Percentiles rank a stretch among this genome's conserved stretches.
These are phyloP conservation scores for Cheilosia impressa DNA, from an alignment of 2,888 invertebrate species.

Conservation along the genomic window DNA sequence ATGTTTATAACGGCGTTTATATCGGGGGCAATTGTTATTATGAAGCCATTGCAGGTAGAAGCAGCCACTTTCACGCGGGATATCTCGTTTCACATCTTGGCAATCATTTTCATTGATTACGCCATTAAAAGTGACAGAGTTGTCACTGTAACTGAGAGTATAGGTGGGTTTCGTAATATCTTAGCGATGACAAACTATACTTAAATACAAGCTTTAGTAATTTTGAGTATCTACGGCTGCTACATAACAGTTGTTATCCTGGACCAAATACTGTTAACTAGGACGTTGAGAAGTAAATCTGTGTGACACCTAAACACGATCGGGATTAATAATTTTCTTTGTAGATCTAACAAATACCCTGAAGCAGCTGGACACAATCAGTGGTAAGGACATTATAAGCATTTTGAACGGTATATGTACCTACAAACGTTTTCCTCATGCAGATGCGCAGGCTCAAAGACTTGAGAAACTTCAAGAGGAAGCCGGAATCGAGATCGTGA, in stretches of 20 bases:
- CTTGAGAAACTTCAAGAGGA: slow-evolving; percentile 26
- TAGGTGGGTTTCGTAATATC: slow-evolving; percentile 34
- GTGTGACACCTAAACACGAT: too few species aligned
- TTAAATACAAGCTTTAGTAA: slow-evolving; percentile 65
- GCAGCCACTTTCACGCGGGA: slow-evolving; percentile 76
- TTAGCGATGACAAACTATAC: background rate
- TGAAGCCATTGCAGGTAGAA: slow-evolving; percentile 84
- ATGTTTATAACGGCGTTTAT: slow-evolving; percentile 87
- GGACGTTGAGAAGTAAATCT: slow-evolving; percentile 60
- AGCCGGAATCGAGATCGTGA: slow-evolving; percentile 36
- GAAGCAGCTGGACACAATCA: slow-evolving; percentile 1
- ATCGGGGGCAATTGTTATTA: slow-evolving; percentile 85
- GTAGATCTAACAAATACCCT: slow-evolving; percentile 12
- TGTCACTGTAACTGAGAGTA: slow-evolving; percentile 74
- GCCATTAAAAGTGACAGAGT: slow-evolving; percentile 70
- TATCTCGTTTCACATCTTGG: slow-evolving; percentile 77
- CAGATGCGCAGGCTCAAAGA: slow-evolving; percentile 4
- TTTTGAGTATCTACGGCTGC: slow-evolving; percentile 76
- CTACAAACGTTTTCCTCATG: background rate
- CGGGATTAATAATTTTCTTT: background rate
- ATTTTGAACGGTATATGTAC: background rate
- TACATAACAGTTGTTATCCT: slow-evolving; percentile 77
- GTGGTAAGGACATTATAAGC: background rate
- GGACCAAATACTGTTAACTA: slow-evolving; percentile 77
- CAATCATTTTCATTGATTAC: slow-evolving; percentile 76